phyloP scores from a whole-genome alignment of 2,888 invertebrate genomes.

The Cephonodes hylas region DNA sequence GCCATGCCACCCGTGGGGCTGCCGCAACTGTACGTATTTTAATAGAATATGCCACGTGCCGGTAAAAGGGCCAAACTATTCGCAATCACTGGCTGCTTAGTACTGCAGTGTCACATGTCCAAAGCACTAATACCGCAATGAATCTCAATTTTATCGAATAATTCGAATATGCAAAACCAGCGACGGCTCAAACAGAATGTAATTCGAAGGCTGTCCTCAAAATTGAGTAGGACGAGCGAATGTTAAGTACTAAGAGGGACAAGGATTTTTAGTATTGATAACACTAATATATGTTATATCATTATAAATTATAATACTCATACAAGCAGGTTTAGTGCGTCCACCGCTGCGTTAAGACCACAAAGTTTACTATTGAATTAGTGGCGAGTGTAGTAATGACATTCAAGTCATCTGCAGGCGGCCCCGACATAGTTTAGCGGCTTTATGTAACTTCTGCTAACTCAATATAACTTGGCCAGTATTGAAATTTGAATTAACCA shows the following conservation, averaged over 20 bases:
- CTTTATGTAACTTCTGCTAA: not conserved
- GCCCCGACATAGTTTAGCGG: not conserved
- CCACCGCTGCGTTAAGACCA: no score
- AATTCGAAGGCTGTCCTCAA: no score
- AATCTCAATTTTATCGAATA: no score
- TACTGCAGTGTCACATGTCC: not conserved
- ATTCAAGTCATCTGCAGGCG: not conserved
- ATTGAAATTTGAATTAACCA: no score
- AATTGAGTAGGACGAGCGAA: no score
- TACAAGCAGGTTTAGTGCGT: no score
- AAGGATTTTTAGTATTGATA: no score
- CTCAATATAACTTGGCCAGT: not conserved
- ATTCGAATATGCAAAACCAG: no score
- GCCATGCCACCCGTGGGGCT: constrained; percentile 83
- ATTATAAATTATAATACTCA: no score
- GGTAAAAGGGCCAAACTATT: not conserved
- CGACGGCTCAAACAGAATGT: no score
- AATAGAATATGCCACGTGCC: not conserved
- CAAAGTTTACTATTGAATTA: not conserved
- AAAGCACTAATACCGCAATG: not conserved
- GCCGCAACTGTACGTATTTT: constrained; percentile 76
- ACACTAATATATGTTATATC: no score
- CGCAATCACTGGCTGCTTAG: not conserved
- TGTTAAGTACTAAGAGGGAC: no score
- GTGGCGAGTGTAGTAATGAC: not conserved